Conservation (phyloP, 2,888 invertebrate species). For the Deroplatys truncata region DNA sequence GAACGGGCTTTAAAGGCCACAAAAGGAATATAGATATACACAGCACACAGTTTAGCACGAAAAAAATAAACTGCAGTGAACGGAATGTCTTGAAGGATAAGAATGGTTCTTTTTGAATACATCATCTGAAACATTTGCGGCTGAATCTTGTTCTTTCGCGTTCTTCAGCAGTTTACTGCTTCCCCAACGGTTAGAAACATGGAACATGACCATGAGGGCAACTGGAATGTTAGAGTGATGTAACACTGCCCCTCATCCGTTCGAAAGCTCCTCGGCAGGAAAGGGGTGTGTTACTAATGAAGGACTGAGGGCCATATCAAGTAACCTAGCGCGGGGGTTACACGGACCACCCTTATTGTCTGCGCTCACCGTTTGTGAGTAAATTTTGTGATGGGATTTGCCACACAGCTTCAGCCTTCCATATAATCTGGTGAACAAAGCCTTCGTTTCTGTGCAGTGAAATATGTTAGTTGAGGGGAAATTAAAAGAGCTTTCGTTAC, state of each 20-base stretch:
- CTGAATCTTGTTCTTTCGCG: neutral
- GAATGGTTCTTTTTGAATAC: no score
- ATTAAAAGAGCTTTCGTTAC: neutral
- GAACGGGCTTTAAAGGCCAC: no score
- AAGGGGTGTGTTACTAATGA: neutral
- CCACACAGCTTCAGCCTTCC: neutral
- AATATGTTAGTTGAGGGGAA: neutral
- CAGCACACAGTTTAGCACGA: no score
- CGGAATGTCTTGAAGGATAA: no score
- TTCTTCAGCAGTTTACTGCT: neutral
- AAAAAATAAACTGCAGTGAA: no score
- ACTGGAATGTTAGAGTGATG: neutral
- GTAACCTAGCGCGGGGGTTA: neutral
- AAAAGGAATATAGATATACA: no score
- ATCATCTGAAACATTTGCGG: no score
- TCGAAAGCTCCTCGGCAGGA: neutral
- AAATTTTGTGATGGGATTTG: neutral
- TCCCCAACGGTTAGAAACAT: neutral
- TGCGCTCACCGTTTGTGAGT: neutral
- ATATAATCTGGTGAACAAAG: neutral
- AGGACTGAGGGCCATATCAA: neutral
- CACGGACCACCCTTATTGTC: neutral
- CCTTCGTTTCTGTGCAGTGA: neutral
- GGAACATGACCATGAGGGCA: neutral
- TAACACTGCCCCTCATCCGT: neutral